These are phyloP conservation scores for Alcedo quadribrachys DNA, from an alignment of 2,797 vertebrate species.

Conservation along the genomic window DNA sequence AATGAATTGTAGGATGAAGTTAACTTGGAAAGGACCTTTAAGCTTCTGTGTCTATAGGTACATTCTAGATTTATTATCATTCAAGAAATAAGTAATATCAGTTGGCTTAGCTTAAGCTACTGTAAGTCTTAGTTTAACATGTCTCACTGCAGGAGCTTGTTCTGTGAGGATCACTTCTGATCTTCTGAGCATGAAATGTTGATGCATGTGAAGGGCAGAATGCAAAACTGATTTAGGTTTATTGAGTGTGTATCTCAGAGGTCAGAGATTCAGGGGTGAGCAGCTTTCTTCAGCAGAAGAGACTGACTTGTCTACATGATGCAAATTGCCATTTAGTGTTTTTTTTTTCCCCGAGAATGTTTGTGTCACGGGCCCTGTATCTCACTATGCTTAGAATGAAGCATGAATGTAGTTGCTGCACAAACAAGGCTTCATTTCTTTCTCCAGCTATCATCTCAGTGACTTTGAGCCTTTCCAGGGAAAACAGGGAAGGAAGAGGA, in stretches of 20 bases:
- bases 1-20: neutral
- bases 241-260: neutral
- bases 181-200: neutral
- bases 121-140: neutral
- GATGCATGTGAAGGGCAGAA: neutral
- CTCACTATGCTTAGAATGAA: neutral
- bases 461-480: neutral
- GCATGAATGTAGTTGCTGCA: fast-evolving
- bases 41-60: neutral
- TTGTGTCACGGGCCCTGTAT: fast-evolving
- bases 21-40: neutral
- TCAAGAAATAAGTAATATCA: neutral
- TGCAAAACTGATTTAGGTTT: neutral
- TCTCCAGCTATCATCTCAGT: neutral
- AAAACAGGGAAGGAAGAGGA: neutral
- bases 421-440: neutral
- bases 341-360: neutral
- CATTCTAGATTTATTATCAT: neutral
- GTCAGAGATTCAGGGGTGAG: neutral
- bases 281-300: neutral
- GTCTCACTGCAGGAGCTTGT: neutral
- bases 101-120: neutral
- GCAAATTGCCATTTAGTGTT: neutral
- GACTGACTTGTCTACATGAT: fast-evolving
- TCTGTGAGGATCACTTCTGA: neutral